phyloP scores from a whole-genome alignment of 2,888 invertebrate species.

The Blera fallax region DNA sequence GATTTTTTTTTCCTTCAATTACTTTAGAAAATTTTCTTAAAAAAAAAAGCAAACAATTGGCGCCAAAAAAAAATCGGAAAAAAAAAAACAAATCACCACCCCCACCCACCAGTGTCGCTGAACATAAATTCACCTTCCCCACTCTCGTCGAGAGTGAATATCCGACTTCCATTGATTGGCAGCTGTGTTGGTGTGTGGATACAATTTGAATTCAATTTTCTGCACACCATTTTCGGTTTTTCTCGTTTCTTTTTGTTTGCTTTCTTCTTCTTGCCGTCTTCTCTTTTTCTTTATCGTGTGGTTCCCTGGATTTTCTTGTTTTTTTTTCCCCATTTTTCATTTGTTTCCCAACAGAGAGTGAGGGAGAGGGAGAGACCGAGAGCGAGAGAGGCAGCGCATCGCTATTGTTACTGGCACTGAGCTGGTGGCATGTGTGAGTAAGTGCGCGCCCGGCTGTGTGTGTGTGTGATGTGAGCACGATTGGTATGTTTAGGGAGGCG shows the following conservation, averaged over 20 bases:
- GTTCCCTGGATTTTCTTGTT: neutral
- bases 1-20: neutral
- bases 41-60: conserved; percentile 19
- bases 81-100: neutral
- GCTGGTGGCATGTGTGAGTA: neutral
- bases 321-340: neutral
- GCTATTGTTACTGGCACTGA: conserved; percentile 12
- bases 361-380: conserved; percentile 9
- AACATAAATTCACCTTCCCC: conserved; percentile 20
- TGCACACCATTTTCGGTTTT: conserved; percentile 14
- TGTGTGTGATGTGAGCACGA: too few species aligned
- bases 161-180: conserved; percentile 56
- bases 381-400: too few species aligned
- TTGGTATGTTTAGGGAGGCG: conserved; percentile 31
- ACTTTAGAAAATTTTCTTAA: too few species aligned
- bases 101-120: neutral
- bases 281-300: neutral
- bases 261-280: neutral
- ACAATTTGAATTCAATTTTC: conserved; percentile 37
- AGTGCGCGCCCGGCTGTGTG: conserved; percentile 18
- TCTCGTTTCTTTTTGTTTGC: neutral
- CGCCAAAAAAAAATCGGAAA: conserved; percentile 20
- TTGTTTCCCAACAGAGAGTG: neutral
- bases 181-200: conserved; percentile 53
- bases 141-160: neutral